Percentiles rank a stretch among this genome's conserved stretches.
Evolutionary conservation across 2,888 invertebrate species (phyloP).

Genomic region (Perithous albicinctus): DNA sequence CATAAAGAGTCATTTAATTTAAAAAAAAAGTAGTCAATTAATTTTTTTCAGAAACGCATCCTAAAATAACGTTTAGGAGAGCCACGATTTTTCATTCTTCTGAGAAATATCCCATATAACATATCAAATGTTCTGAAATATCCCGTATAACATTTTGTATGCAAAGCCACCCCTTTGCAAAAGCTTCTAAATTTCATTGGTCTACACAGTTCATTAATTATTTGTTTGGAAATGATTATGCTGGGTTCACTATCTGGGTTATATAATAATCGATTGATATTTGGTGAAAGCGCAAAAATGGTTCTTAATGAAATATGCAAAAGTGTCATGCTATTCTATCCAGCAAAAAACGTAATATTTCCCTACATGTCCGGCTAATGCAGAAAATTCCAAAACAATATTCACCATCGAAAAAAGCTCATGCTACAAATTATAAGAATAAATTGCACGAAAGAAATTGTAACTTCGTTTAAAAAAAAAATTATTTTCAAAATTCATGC

Average conservation of each 20-base stretch:
- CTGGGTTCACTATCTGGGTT: not conserved
- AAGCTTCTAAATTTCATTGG: conserved; percentile 3
- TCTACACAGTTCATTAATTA: not conserved
- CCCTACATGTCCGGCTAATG: conserved; percentile 13
- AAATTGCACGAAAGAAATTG: conserved; percentile 4
- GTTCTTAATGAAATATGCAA: conserved; percentile 28
- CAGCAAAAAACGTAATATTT: conserved; percentile 19
- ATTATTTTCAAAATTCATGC: conserved; percentile 54
- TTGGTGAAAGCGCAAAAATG: conserved; percentile 23
- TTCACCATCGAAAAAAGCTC: conserved; percentile 35
- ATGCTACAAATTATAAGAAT: conserved; percentile 39
- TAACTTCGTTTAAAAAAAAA: not conserved
- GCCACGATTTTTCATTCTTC: too few relatives aligned
- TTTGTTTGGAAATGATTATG: not conserved
- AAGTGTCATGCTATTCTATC: conserved; percentile 34
- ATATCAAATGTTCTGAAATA: not conserved
- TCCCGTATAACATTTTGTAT: not conserved
- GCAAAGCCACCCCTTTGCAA: not conserved
- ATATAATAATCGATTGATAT: not conserved
- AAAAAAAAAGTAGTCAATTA: too few relatives aligned
- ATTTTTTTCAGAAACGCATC: too few relatives aligned
- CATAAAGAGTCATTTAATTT: too few relatives aligned
- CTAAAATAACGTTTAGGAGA: too few relatives aligned
- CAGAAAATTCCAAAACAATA: conserved; percentile 41
- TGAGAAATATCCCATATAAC: too few relatives aligned